Percentiles rank a stretch among this genome's conserved stretches.
Evolutionary conservation across 2,113 vertebrate species (phyloP).

Genomic region (Camelus dromedarius): DNA sequence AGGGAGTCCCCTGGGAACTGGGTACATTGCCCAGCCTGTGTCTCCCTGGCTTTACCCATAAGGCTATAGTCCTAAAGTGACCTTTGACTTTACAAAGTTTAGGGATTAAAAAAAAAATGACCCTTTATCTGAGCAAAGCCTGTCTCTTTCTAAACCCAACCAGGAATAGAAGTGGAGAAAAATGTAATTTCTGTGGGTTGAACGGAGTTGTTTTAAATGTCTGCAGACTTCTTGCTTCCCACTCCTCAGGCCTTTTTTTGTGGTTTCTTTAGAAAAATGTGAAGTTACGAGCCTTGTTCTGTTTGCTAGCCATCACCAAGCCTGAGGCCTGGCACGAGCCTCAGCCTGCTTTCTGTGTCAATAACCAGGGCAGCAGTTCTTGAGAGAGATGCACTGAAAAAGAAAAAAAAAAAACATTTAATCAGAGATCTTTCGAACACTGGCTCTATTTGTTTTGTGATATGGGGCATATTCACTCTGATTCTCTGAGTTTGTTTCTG

Average conservation of each 20-base stretch:
- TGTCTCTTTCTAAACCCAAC: not conserved
- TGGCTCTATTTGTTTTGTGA: not conserved
- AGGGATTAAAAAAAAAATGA: not conserved
- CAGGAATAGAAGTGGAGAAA: constrained; percentile 34
- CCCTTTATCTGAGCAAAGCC: not conserved
- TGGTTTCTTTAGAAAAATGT: not conserved
- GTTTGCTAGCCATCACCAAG: not conserved
- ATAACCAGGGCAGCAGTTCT: not conserved
- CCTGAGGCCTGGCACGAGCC: not conserved
- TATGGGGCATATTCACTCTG: not conserved
- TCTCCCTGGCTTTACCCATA: not conserved
- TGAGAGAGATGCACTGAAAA: not conserved
- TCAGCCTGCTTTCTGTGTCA: not conserved
- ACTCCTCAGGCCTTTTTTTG: not conserved
- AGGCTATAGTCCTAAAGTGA: not conserved
- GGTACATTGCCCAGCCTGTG: not conserved
- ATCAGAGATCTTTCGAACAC: not conserved
- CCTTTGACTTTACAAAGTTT: not conserved
- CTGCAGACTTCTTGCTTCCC: not conserved
- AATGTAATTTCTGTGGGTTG: not conserved
- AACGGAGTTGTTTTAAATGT: not conserved
- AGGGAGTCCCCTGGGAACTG: too few relatives aligned
- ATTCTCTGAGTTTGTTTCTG: not conserved
- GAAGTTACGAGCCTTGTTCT: not conserved
- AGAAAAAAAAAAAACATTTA: not conserved